phyloP scores from a whole-genome alignment of 2,797 vertebrate species.

The Uromys caudimaculatus region DNA sequence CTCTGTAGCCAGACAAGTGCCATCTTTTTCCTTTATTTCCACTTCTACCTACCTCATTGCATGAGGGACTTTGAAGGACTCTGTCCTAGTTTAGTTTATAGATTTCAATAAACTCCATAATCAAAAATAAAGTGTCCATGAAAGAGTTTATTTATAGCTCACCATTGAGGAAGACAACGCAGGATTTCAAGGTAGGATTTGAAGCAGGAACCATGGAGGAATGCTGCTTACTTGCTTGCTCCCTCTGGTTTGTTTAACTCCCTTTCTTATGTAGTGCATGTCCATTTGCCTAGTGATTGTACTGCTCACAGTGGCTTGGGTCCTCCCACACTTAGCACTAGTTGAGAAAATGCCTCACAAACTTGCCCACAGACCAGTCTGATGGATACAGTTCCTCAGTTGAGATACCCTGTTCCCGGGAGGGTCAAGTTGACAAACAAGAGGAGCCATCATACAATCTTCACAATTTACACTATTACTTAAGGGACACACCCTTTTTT shows the following conservation, averaged over 20 bases:
- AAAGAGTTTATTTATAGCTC: not conserved
- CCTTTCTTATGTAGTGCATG: not conserved
- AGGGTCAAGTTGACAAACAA: not conserved
- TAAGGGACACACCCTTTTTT: not conserved
- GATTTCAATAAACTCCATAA: not conserved
- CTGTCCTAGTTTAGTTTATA: not conserved
- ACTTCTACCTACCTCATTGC: not conserved
- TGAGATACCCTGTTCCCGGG: not conserved
- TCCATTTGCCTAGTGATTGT: not conserved
- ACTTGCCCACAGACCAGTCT: too few relatives aligned
- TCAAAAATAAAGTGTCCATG: not conserved
- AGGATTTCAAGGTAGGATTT: not conserved
- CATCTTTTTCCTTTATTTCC: not conserved
- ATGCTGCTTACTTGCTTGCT: not conserved
- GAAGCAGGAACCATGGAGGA: too few relatives aligned
- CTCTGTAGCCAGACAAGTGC: not conserved
- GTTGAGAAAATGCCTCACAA: not conserved
- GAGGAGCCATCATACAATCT: too few relatives aligned
- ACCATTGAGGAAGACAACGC: not conserved
- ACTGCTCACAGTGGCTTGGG: not conserved
- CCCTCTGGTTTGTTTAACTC: not conserved
- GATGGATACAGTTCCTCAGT: not conserved
- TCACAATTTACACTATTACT: not conserved
- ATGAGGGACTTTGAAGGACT: not conserved
- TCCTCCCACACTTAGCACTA: too few relatives aligned